phyloP scores from a whole-genome alignment of 1,140 invertebrate genomes.

The Riptortus pedestris region DNA sequence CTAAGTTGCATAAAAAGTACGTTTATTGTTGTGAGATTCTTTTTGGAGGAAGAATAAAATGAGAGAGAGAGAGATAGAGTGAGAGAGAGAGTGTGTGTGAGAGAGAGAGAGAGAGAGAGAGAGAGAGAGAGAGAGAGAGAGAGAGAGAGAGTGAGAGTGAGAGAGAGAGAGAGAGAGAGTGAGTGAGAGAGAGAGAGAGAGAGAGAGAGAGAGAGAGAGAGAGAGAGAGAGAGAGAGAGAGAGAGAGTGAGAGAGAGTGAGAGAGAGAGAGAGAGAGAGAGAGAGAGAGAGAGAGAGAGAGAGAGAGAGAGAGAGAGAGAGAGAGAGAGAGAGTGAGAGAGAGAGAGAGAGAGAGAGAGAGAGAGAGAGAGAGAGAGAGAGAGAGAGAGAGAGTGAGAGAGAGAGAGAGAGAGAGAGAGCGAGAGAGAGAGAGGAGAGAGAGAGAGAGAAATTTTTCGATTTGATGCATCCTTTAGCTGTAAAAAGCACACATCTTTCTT shows the following conservation, averaged over 20 bases:
- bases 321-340: constrained; percentile 1
- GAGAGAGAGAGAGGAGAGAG: too few relatives aligned
- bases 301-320: neutral
- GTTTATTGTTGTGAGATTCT: too few relatives aligned
- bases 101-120: neutral
- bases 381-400: constrained; percentile 8
- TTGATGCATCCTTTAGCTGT: too few relatives aligned
- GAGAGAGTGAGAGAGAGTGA: neutral
- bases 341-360: neutral
- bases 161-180: neutral
- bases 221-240: neutral
- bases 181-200: neutral
- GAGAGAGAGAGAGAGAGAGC: too few relatives aligned
- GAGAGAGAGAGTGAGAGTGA: neutral
- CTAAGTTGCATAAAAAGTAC: too few relatives aligned
- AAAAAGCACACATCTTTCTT: neutral
- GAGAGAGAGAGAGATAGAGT: neutral
- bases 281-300: neutral
- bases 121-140: neutral
- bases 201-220: neutral
- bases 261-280: neutral
- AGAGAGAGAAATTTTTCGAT: too few relatives aligned
- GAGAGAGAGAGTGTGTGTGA: neutral
- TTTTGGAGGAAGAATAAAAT: neutral
- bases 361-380: constrained; percentile 5